phyloP scores from a whole-genome alignment of 2,113 vertebrate species.

The Gasterosteus nipponicus region DNA sequence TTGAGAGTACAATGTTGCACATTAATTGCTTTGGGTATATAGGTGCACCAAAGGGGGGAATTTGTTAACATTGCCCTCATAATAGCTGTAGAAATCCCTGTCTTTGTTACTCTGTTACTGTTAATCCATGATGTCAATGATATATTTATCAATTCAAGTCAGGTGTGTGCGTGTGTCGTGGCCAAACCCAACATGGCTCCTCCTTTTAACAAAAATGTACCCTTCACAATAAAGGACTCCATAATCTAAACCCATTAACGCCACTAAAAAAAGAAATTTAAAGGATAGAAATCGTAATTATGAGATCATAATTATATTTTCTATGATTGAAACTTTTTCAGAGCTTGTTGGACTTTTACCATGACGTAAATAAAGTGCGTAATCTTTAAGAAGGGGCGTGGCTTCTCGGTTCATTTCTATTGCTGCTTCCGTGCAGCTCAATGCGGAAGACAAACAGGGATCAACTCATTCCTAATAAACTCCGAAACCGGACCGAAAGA shows the following conservation, averaged over 20 bases:
- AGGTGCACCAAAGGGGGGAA: background rate
- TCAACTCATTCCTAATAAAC: background rate
- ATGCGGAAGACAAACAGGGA: slow-evolving; percentile 60
- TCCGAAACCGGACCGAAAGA: background rate
- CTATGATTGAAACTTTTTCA: background rate
- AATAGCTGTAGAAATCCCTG: background rate
- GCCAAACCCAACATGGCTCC: background rate
- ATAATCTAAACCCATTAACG: background rate
- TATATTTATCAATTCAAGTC: background rate
- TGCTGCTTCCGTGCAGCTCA: background rate
- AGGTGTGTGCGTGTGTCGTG: background rate
- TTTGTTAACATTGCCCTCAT: too few relatives aligned
- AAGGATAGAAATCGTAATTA: too few relatives aligned
- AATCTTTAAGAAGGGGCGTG: slow-evolving; percentile 33
- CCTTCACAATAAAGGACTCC: background rate
- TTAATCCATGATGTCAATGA: background rate
- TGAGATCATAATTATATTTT: too few relatives aligned
- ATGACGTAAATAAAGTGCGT: slow-evolving; percentile 13
- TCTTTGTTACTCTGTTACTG: background rate
- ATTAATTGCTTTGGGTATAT: background rate
- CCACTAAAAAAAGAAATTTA: too few relatives aligned
- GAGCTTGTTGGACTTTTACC: background rate
- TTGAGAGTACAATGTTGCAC: background rate
- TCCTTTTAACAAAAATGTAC: background rate
- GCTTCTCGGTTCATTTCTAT: background rate